Base-by-base conservation (phyloP, 2,888 invertebrate species). In the Platerodrilus igneus region DNA sequence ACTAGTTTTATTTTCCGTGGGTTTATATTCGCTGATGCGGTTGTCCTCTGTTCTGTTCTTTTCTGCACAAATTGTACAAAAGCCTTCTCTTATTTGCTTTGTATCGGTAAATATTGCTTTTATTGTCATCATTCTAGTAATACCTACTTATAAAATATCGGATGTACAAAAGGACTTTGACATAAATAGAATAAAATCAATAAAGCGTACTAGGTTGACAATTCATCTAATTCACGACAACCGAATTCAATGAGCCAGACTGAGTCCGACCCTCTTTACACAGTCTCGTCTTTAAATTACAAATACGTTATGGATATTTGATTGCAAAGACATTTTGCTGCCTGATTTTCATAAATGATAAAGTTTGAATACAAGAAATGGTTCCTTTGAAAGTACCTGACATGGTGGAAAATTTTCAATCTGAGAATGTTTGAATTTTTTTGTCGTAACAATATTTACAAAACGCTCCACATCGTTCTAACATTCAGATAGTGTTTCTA, bases 1-100 rank as follows among this genome's bases (percentile, higher is more conserved):
- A 41, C 38, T 41, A 41, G 44, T 36, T 47, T 47, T 47, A 47
- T 47, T 47, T 47, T 47, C 44, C 33, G 44, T 36, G 35, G 43
- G 43, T 41, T 40, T 47, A 33, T 41, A 28, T 44, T 41, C 37
- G 34, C 36, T 40, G 43, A 37, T 37, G 42, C 37, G 41, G 41
- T n/a, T n/a, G n/a, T n/a, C n/a, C n/a, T n/a, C n/a, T n/a, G n/a
- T 41, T 47, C 41, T 41, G 21, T 36, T n/a, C n/a, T n/a, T n/a
- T n/a, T n/a, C n/a, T n/a, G n/a, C n/a, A n/a, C n/a, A n/a, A n/a
- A 33, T 33, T 19, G 44, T 41, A 47, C 44, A 44, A 47, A 41
- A 41, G 35, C 41, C 44, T 14, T 27, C 33, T 40, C 32, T 38
- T 35, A 44, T 41, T 38, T 33, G 37, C 33, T 40, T 41, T 45